phyloP scores from a whole-genome alignment of 35 echinoderm and acorn worm species.

The Lytechinus pictus region DNA sequence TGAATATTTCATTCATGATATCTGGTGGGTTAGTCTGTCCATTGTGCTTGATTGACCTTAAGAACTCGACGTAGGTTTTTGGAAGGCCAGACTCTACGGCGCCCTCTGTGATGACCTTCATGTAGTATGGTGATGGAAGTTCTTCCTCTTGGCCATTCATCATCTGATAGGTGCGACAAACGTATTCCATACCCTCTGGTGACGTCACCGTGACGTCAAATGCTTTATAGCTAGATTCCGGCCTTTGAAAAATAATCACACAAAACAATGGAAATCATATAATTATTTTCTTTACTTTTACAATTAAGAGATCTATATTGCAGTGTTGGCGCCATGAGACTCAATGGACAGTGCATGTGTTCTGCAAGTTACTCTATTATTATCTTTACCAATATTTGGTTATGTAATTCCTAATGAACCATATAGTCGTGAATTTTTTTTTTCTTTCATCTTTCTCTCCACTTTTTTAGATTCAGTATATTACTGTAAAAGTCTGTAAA shows the following conservation, averaged over 20 bases:
- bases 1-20: not conserved
- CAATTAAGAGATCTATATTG: no score
- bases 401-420: no score
- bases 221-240: not conserved
- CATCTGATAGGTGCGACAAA: constrained; percentile 48
- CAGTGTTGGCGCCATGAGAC: no score
- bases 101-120: constrained; percentile 33
- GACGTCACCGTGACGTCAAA: constrained; percentile 22
- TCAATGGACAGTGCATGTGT: no score
- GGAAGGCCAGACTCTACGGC: constrained; percentile 33
- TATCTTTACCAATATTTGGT: no score
- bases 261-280: no score
- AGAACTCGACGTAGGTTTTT: not conserved
- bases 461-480: no score
- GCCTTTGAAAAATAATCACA: not conserved
- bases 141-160: not conserved
- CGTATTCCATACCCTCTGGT: not conserved
- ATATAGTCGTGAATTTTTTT: no score
- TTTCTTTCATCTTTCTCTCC: no score
- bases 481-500: no score
- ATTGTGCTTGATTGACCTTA: constrained; percentile 35
- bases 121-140: constrained; percentile 51
- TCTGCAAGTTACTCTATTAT: no score
- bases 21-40: not conserved
- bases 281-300: no score